Conservation (phyloP, 2,888 invertebrate species). For the Tinea pellionella region DNA sequence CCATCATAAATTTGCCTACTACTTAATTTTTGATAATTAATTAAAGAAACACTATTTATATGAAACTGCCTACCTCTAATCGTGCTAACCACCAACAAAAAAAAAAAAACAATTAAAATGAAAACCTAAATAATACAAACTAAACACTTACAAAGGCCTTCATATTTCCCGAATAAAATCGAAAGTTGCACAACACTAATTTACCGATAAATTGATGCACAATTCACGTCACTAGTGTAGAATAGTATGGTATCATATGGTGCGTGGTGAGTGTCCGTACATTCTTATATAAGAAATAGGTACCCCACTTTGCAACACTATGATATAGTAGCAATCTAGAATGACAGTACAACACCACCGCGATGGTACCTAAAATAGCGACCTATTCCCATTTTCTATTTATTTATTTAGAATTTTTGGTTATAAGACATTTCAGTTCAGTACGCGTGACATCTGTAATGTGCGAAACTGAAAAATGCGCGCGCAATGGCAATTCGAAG, state of each 20-base stretch:
- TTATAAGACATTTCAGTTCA: no score
- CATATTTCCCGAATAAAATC: constrained; percentile 28
- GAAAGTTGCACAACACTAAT: not conserved
- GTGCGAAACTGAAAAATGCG: no score
- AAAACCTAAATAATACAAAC: constrained; percentile 7
- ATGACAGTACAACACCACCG: not conserved
- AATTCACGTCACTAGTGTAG: not conserved
- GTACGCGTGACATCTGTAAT: no score
- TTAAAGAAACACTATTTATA: no score
- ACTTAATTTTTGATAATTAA: no score
- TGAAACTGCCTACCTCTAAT: no score
- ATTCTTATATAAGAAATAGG: not conserved
- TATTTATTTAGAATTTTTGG: no score
- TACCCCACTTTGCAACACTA: not conserved
- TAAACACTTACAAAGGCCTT: constrained; percentile 51
- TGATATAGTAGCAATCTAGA: not conserved
- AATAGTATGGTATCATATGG: not conserved
- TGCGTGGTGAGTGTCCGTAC: not conserved
- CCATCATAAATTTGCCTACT: no score
- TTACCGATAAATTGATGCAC: not conserved
- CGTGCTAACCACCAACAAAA: no score
- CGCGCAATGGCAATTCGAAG: no score
- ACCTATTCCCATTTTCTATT: not conserved
- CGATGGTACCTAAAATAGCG: not conserved
- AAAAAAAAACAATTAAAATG: not conserved